Evolutionary conservation across 2,888 invertebrate genomes (phyloP), one percentile per base, ranked within the genome.

Genomic region (Mesorhabditis sp.): DNA sequence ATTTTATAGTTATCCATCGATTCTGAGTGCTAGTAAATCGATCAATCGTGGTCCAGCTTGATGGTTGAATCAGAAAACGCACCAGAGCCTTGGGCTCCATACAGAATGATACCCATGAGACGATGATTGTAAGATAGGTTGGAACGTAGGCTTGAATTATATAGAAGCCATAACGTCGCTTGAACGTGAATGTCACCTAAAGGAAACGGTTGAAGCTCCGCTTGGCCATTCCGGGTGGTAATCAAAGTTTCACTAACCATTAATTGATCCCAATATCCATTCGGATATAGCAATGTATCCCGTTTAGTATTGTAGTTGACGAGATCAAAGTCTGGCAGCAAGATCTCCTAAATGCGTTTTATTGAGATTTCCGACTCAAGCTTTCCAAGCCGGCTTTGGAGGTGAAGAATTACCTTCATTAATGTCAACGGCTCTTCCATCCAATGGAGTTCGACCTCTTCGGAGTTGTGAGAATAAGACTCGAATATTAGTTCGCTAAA

Each of bases 101-200:
- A 72, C 84, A 84, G 72, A 85, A 85, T 5, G 80, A 76, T 3
- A 85, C 84, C 85, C 85, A 85, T 2, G 80, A 80, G 41, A 85
- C 85, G 70, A 82, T 80, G 50, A 83, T 83, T 4, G 82, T 83
- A 44, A 82, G 70, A 73, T 83, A 85, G 3, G 85, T 85, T 43
- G 85, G 85, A 41, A 85, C 81, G 70, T 85, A 85, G 4, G 85
- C 85, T 73, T 85, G 85, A 65, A 85, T 79, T 45, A 85, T 85
- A 73, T 85, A 85, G 74, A 85, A 85, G 5, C 85, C 85, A 75
- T 86, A 85, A 28, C 85, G 78, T 6, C 85, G 78, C 67, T 83
- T 84, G 77, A 85, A 85, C n/a, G 83, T 82, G 74, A 85, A 85
- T 5, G 76, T 76, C 15, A 80, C 85, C 74, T 76, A 66, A 28